Base-by-base conservation (phyloP, 2,797 vertebrate species). In the Pachyuromys duprasi region DNA sequence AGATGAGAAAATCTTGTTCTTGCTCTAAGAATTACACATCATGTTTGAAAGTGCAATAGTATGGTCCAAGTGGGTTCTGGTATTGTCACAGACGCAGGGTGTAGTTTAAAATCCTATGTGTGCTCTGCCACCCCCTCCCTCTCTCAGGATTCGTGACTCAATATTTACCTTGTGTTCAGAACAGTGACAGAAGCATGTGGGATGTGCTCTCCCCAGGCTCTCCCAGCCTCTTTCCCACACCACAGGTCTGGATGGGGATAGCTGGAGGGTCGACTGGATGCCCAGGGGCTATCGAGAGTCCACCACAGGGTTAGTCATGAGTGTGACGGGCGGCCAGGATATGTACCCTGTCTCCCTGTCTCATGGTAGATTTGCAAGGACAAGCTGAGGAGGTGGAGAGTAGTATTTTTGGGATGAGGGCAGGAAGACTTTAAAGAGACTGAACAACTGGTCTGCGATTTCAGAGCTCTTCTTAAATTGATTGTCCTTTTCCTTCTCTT, bases 281-380 rank as follows among this genome's bases (percentile, higher is more conserved):
- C 2, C 13, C 45, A 4, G 22, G 36, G 3, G 22, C 17, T 55
- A 57, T 15, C 9, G 26, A 5, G 8, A 42, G 2, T 31, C 24
- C n/a, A 14, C 69, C 36, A 6, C 9, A 57, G 84, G 4, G 14
- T 28, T 28, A 53, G 33, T 17, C 75, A 28, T 7, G 45, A 49
- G 4, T 26, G 18, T 1, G 17, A n/a, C 1, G 31, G n/a, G 17
- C 2, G 2, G 42, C 8, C 8, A 8, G 9, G 20, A 39, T 12
- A 13, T 11, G 26, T 4, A 6, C 17, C 60, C 36, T 11, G 67
- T 33, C 63, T 87, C 49, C 0, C 42, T 15, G 6, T 9, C 84
- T 72, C 49, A 4, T 31, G 67, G 24, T 57, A 5, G 8, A 42
- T 67, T 63, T 81, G 22, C 17, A 31, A 57, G 14, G 67, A 74